Conservation (phyloP, 2,797 vertebrate species). For the Trachops cirrhosus region DNA sequence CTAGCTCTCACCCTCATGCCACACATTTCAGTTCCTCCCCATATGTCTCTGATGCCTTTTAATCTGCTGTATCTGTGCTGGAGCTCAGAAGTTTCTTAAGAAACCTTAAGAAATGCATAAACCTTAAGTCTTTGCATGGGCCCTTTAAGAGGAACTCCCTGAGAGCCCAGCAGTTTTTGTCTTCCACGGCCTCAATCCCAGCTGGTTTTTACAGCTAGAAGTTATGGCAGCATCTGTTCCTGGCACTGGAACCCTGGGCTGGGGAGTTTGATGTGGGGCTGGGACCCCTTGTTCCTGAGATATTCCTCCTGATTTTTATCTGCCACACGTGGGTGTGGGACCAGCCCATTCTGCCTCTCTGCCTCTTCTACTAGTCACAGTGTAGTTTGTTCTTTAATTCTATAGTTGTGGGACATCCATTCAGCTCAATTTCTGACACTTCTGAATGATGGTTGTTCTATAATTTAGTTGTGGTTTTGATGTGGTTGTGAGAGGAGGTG, state of each 20-base stretch:
- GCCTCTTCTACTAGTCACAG: background rate
- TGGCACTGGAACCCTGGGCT: background rate
- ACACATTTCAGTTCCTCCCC: background rate
- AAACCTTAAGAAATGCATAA: too few species aligned
- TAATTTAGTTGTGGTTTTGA: background rate
- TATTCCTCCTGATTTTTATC: background rate
- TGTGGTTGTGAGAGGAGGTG: background rate
- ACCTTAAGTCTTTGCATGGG: background rate
- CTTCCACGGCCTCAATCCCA: background rate
- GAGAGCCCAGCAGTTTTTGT: background rate
- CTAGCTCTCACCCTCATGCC: background rate
- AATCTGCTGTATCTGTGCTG: background rate
- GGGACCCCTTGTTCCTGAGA: background rate
- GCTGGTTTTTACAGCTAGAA: background rate
- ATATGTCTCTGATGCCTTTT: background rate
- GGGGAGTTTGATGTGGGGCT: background rate
- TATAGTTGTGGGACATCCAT: background rate
- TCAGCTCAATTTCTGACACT: background rate
- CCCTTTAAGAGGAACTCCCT: background rate
- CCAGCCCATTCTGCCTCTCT: background rate
- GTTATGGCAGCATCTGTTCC: background rate
- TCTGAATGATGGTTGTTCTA: background rate
- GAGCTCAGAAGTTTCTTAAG: background rate
- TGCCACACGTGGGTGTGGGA: background rate
- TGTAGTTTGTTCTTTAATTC: background rate